Evolutionary conservation across 2,888 invertebrate species (phyloP), one percentile per base, ranked within the genome.

Genomic region (Leptinotarsa juncta): DNA sequence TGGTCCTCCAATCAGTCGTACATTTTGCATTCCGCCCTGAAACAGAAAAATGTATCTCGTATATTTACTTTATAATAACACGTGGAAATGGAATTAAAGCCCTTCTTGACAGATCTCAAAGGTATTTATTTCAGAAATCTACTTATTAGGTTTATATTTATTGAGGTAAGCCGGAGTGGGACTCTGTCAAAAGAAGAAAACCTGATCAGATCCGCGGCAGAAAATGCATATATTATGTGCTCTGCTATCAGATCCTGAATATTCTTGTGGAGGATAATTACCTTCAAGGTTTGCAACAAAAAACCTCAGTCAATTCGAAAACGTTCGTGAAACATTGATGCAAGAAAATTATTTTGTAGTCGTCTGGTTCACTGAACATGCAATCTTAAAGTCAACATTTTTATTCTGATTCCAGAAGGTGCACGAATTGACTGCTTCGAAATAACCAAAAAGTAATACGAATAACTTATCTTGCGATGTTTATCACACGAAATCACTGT

Each of bases 1-100:
- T 77, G 95, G 93, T 83, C 95, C 95, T 85, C 93, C 93, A 86
- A 96, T 94, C 88, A 97, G 90, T 89, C 93, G 92, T 84, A 96
- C 94, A 87, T 96, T 96, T 91, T 96, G 95, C 88, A 97, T 91
- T 82, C 93, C 93, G 86, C 96, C 96, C 97, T 97, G 90, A 60
- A 85, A 85, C 50, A 80, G 80, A 69, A 67, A 32, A 20, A 26
- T 42, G 10, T 42, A 42, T 42, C 3, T 42, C 10, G 2, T 42
- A 42, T 42, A 42, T 42, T 42, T 10, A 42, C 42, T 42, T 12
- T 42, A 42, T 42, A 42, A 42, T 42, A 42, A 10, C 10, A 32
- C 32, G 1, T 32, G 32, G 32, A 10, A 32, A 32, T 32, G 10
- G 10, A 32, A 2, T 0, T 2, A 10, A 32, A 1, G 5, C 7